Evolutionary conservation across 2,888 invertebrate species (phyloP).

Genomic region (Augochlorella aurata): DNA sequence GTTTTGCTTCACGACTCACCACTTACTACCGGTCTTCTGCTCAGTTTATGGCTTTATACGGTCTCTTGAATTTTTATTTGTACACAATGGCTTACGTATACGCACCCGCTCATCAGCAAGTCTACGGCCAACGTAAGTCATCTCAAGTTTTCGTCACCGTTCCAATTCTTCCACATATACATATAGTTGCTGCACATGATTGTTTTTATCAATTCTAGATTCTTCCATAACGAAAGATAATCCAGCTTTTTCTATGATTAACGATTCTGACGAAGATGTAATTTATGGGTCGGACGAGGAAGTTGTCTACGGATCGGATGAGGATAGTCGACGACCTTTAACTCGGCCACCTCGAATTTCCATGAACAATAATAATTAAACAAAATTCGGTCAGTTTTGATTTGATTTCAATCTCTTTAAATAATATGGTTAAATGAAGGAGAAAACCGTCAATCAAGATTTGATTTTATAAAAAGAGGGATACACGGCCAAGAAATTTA

Average conservation of each 20-base stretch:
- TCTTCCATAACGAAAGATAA: constrained; percentile 97
- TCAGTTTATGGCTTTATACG: constrained; percentile 97
- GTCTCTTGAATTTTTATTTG: constrained; percentile 95
- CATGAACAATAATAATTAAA: constrained; percentile 86
- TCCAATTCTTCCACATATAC: background rate
- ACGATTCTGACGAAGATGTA: constrained; percentile 98
- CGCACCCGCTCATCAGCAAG: constrained; percentile 91
- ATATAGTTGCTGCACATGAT: background rate
- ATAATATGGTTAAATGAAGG: background rate
- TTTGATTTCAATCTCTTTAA: background rate
- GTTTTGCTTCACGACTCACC: constrained; percentile 94
- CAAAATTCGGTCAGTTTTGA: background rate
- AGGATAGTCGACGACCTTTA: constrained; percentile 91
- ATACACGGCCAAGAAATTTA: background rate
- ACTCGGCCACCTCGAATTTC: constrained; percentile 87
- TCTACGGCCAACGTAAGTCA: constrained; percentile 88
- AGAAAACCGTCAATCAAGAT: background rate
- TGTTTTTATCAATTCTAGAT: constrained; percentile 84
- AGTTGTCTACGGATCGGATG: constrained; percentile 96
- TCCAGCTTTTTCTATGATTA: constrained; percentile 98
- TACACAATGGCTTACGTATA: constrained; percentile 97
- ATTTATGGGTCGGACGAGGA: constrained; percentile 98
- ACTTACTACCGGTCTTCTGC: constrained; percentile 95
- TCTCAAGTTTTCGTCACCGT: background rate
- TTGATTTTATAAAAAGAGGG: constrained; percentile 20